phyloP scores from a whole-genome alignment of 2,797 vertebrate species.

The Spheniscus humboldti region DNA sequence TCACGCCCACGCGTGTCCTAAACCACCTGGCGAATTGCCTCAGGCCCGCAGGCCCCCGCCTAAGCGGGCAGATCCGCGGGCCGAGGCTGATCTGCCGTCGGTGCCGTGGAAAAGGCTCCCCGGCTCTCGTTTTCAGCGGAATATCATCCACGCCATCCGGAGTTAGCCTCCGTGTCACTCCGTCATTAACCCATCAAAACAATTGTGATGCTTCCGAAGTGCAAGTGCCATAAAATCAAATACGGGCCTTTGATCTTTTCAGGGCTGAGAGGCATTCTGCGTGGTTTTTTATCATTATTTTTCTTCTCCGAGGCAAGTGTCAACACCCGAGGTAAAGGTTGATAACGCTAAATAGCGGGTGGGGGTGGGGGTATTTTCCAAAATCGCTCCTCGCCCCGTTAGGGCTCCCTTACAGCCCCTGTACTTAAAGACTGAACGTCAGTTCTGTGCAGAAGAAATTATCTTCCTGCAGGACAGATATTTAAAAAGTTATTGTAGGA shows the following conservation, averaged over 20 bases:
- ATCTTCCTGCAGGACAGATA: background rate
- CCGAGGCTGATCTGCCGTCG: background rate
- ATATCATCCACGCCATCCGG: background rate
- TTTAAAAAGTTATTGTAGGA: background rate
- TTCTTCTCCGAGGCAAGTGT: background rate
- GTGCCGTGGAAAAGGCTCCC: background rate
- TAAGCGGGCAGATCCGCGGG: background rate
- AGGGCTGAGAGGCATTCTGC: background rate
- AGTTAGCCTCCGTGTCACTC: background rate
- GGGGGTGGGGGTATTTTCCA: background rate
- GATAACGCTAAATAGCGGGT: background rate
- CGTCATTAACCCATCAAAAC: background rate
- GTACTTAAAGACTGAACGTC: background rate
- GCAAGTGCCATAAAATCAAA: background rate
- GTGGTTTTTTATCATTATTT: background rate
- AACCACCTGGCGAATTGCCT: background rate
- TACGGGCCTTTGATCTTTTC: background rate
- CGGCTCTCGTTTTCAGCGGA: background rate
- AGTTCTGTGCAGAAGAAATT: background rate
- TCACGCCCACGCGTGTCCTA: background rate
- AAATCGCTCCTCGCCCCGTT: background rate
- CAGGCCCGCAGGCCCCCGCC: background rate
- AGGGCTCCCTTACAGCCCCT: background rate
- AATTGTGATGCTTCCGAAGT: background rate
- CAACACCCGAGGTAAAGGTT: background rate